phyloP scores from a whole-genome alignment of 2,797 vertebrate species.

The Sebastes iracundus region DNA sequence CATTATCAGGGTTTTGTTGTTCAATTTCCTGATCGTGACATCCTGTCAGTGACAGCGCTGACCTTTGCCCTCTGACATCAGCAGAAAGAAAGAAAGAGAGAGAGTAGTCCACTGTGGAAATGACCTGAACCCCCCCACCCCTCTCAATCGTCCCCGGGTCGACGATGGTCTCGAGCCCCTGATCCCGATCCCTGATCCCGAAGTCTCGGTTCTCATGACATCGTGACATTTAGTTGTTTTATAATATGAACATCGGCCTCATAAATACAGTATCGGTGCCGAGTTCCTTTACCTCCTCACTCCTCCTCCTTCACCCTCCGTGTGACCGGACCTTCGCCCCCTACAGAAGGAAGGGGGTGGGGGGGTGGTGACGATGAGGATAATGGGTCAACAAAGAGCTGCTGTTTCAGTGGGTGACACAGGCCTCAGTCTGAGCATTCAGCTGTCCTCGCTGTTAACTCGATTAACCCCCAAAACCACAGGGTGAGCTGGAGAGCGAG shows the following conservation, averaged over 20 bases:
- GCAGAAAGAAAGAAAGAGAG: not conserved
- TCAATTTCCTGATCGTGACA: constrained; percentile 56
- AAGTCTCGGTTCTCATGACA: no score
- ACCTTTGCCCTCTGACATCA: constrained; percentile 24
- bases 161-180: no score
- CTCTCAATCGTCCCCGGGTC: no score
- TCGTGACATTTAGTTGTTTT: no score
- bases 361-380: not conserved
- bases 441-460: constrained; percentile 69
- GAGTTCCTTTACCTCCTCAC: not conserved
- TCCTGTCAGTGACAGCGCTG: constrained; percentile 38
- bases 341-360: not conserved
- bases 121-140: not conserved
- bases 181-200: no score
- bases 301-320: constrained; percentile 14
- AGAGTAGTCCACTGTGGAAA: not conserved
- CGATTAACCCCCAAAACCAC: constrained; percentile 64
- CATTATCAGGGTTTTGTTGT: constrained; percentile 45
- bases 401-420: constrained; percentile 54
- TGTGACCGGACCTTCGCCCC: constrained; percentile 43
- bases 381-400: constrained; percentile 59
- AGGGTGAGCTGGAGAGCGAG: constrained; percentile 16
- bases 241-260: not conserved
- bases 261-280: not conserved
- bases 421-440: constrained; percentile 59